Evolutionary conservation across 2,888 invertebrate species (phyloP), one percentile per base, ranked within the genome.

Genomic region (Xestia xanthographa): DNA sequence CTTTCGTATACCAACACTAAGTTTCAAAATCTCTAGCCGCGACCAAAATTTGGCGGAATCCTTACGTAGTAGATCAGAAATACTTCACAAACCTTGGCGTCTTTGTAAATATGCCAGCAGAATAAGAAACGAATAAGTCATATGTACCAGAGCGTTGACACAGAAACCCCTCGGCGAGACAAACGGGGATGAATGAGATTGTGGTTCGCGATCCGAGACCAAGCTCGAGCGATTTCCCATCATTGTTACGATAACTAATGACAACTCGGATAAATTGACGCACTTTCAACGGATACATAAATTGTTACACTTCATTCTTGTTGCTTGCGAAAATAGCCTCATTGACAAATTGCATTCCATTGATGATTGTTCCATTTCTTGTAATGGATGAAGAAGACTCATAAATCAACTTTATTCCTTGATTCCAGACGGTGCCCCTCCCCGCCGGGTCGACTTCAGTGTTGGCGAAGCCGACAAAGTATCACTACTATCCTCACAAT

Each of bases 401-500:
- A 87, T 88, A 87, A 86, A 87, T 88, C 83, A 89, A 84, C 72
- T 76, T 81, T 84, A 69, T 84, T 89, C 92, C 92, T 92, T 91
- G 75, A 83, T 97, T 97, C 85, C 97, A 98, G 98, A 98, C 98
- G 90, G 96, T 97, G 86, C 97, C 97, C 72, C 92, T 98, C 89
- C 98, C 97, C 68, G 97, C 97, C 65, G 97, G 97, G 34, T 97
- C 98, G 65, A 97, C 98, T 80, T 97, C 97, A 76, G 97, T 97
- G 66, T 96, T 98, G 85, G 98, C 98, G 69, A 98, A 98, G 93
- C 98, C 99, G 43, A 99, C 98, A 84, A 98, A 98, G 96, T 99
- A 99, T 95, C 98, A 99, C 95, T 99, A 98, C 96, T 99, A 98
- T 95, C 99, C 99, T 48, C 99, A 99, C 96, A 98, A 99, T 95